Evolutionary conservation across 1,140 invertebrate genomes (phyloP).

Genomic region (Bombus affinis): DNA sequence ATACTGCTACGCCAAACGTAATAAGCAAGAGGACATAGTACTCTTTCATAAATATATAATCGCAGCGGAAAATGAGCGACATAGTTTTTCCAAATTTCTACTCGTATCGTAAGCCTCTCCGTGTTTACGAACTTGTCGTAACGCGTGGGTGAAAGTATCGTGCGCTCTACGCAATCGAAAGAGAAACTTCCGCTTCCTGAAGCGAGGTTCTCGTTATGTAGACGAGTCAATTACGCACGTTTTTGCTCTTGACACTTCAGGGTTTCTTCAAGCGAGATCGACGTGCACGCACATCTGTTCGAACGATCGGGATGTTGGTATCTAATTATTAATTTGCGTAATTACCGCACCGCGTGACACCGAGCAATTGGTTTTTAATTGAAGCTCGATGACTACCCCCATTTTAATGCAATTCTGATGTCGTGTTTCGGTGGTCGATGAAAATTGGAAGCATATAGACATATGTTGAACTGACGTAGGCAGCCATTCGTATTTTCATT

Average conservation of each 20-base stretch:
- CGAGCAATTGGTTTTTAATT: slow-evolving; percentile 23
- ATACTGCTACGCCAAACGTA: background rate
- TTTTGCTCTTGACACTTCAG: slow-evolving; percentile 53
- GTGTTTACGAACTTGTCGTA: slow-evolving; percentile 38
- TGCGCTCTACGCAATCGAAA: slow-evolving; percentile 14
- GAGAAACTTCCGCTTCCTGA: slow-evolving; percentile 10
- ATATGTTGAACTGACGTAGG: background rate
- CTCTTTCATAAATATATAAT: too few species aligned
- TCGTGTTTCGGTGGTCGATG: background rate
- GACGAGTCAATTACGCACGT: slow-evolving; percentile 58
- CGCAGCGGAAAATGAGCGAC: too few species aligned
- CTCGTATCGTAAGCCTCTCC: background rate
- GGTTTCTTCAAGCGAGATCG: slow-evolving; percentile 26
- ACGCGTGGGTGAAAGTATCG: background rate
- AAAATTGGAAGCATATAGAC: background rate
- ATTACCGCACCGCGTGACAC: background rate
- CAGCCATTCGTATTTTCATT: too few species aligned
- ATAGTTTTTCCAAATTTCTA: too few species aligned
- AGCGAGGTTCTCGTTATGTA: slow-evolving; percentile 26
- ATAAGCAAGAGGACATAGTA: too few species aligned
- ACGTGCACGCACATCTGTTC: slow-evolving; percentile 1
- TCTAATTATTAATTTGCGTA: slow-evolving; percentile 42
- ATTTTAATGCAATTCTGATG: background rate
- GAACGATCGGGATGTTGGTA: background rate
- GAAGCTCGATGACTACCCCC: background rate